A percentile compares a stretch with the other conserved stretches of the same genome.
phyloP scores from a whole-genome alignment of 2,113 vertebrate species.

The Upupa epops region DNA sequence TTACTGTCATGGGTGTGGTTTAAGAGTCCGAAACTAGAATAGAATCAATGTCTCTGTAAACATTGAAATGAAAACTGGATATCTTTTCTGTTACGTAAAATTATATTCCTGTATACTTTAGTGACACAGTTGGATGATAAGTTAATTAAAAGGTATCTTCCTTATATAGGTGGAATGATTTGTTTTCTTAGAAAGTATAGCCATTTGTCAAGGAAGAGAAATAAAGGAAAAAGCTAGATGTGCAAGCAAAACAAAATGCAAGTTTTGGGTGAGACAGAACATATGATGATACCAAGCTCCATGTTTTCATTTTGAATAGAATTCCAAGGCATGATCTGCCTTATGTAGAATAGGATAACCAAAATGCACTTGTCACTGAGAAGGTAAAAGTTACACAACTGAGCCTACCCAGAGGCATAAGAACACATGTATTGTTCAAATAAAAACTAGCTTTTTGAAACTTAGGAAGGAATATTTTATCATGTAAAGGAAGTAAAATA shows the following conservation, averaged over 20 bases:
- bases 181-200: background rate
- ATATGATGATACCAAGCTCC: background rate
- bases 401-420: background rate
- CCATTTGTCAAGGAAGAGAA: background rate
- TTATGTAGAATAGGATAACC: background rate
- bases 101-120: background rate
- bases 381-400: background rate
- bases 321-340: background rate
- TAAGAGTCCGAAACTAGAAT: background rate
- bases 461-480: background rate
- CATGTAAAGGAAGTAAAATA: background rate
- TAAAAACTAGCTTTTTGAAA: background rate
- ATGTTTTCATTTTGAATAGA: background rate
- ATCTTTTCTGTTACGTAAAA: background rate
- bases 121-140: background rate
- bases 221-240: background rate
- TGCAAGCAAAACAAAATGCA: background rate
- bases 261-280: background rate
- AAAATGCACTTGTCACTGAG: background rate
- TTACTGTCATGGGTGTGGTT: rapidly evolving
- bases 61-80: background rate
- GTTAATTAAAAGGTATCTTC: background rate
- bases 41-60: background rate
- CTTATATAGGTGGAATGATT: background rate
- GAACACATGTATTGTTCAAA: background rate